A percentile compares a stretch with the other conserved stretches of the same genome.
phyloP scores from a whole-genome alignment of 2,888 invertebrate species.

The Thalpophila matura region DNA sequence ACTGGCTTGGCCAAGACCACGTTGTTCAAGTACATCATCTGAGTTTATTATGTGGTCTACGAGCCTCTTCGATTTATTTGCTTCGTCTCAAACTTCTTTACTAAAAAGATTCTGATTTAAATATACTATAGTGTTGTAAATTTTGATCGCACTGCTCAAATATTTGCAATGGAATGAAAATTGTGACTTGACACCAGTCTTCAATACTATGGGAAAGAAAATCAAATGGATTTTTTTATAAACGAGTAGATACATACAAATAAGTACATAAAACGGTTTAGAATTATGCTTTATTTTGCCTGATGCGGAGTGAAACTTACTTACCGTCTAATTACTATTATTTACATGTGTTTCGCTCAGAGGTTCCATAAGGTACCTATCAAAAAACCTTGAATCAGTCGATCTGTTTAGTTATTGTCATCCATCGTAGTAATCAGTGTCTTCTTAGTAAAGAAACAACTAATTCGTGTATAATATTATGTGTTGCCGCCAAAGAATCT shows the following conservation, averaged over 20 bases:
- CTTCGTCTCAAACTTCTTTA: conserved; percentile 46
- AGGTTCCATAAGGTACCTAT: neutral
- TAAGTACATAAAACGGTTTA: too few species aligned
- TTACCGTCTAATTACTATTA: too few species aligned
- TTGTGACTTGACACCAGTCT: neutral
- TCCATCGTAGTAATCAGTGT: conserved; percentile 23
- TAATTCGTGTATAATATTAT: conserved; percentile 70
- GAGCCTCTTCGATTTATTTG: conserved; percentile 46
- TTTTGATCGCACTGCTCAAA: neutral
- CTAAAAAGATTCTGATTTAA: conserved; percentile 38
- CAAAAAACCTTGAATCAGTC: neutral
- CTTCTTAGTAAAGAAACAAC: conserved; percentile 62
- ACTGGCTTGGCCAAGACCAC: conserved; percentile 70
- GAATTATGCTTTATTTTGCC: too few species aligned
- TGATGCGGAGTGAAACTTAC: too few species aligned
- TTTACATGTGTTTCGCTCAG: too few species aligned
- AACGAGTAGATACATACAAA: too few species aligned
- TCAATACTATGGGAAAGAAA: neutral
- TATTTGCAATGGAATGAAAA: neutral
- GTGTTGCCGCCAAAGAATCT: conserved; percentile 76
- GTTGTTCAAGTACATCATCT: conserved; percentile 76
- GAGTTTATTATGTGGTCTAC: conserved; percentile 57
- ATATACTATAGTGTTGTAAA: neutral
- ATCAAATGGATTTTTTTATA: too few species aligned
- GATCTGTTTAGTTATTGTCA: neutral